phyloP scores from a whole-genome alignment of 2,797 vertebrate genomes.

The Argya squamiceps region DNA sequence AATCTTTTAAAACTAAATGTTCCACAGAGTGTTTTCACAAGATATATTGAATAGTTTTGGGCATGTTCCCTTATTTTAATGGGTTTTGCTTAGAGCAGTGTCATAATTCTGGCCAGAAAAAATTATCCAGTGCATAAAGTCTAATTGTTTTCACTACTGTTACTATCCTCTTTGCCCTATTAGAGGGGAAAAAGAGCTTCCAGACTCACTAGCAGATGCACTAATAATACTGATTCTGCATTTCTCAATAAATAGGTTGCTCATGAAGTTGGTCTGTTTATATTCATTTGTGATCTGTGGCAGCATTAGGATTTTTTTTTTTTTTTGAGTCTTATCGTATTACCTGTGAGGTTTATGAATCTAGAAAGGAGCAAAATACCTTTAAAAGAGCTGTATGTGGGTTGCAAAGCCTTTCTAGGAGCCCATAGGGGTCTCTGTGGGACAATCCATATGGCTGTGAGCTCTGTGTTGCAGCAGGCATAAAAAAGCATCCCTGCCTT shows the following conservation, averaged over 20 bases:
- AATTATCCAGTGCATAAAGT: neutral
- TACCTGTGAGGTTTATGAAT: neutral
- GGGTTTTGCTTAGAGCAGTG: slow-evolving; percentile 23
- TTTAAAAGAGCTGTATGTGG: neutral
- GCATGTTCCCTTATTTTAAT: slow-evolving; percentile 41
- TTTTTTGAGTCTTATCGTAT: neutral
- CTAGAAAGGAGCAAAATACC: neutral
- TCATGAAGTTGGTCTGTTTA: neutral
- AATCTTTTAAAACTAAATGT: slow-evolving; percentile 6
- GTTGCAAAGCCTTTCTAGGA: slow-evolving; percentile 18
- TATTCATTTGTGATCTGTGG: neutral
- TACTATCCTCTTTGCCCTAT: neutral
- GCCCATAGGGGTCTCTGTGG: slow-evolving; percentile 61
- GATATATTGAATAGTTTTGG: slow-evolving; percentile 8
- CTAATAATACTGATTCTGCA: neutral
- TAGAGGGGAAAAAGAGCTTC: neutral
- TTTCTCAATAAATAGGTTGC: neutral
- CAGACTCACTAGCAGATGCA: neutral
- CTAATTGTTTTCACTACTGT: neutral
- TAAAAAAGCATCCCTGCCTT: slow-evolving; percentile 32
- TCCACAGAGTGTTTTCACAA: neutral
- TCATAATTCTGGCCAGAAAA: neutral
- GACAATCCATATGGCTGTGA: slow-evolving; percentile 33
- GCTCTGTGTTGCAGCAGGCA: neutral
- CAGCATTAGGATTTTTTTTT: neutral